Conservation (phyloP, 1,140 invertebrate species). For the Drosophila parabipectinata region DNA sequence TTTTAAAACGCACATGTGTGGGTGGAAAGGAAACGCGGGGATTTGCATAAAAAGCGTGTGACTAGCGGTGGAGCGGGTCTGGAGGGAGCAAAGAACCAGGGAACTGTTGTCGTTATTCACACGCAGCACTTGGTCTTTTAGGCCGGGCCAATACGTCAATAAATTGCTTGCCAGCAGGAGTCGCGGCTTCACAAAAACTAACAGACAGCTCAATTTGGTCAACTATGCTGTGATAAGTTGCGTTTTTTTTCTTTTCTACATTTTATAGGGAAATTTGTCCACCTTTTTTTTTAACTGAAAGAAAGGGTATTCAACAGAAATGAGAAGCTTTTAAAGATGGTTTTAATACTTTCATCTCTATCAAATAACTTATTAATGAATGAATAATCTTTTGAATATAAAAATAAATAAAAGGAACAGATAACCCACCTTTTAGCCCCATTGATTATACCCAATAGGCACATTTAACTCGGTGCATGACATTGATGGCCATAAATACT, state of each 20-base stretch:
- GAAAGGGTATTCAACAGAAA: neutral
- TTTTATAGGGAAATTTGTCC: constrained; percentile 1
- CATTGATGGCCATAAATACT: too few relatives aligned
- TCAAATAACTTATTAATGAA: too few relatives aligned
- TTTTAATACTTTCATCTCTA: too few relatives aligned
- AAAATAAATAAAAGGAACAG: too few relatives aligned
- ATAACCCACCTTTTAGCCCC: too few relatives aligned
- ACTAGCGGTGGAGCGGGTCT: neutral
- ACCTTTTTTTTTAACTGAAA: constrained; percentile 9
- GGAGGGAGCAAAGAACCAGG: neutral
- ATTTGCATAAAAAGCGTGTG: constrained; percentile 66
- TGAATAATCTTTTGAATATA: too few relatives aligned
- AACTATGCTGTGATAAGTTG: constrained; percentile 9
- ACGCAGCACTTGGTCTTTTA: constrained; percentile 57
- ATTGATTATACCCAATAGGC: too few relatives aligned
- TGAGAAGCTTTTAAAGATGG: too few relatives aligned
- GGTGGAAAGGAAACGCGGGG: constrained; percentile 12
- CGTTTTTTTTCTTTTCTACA: neutral
- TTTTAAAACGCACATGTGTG: constrained; percentile 64
- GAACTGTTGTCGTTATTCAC: constrained; percentile 64
- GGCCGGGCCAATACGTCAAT: constrained; percentile 67
- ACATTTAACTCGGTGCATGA: too few relatives aligned
- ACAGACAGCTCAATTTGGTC: constrained; percentile 75
- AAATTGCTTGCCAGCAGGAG: constrained; percentile 47
- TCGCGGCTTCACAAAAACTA: constrained; percentile 26